A percentile compares a stretch with the other conserved stretches of the same genome.
These are phyloP conservation scores for Cynopterus sphinx DNA, from an alignment of 2,797 vertebrate genomes.

Conservation along the genomic window DNA sequence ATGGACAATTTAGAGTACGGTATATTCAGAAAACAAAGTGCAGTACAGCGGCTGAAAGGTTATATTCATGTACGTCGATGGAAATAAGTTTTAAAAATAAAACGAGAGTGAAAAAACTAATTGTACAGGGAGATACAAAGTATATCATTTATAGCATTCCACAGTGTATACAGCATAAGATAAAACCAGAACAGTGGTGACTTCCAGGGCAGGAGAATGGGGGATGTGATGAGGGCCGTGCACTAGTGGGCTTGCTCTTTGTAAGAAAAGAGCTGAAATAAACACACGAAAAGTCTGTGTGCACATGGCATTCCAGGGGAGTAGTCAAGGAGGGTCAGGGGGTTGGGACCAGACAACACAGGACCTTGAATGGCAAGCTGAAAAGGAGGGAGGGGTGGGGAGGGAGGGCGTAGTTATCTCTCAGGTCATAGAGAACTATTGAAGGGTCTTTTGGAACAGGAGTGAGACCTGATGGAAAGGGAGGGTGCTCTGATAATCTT, in stretches of 20 bases:
- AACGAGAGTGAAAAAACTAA: not conserved
- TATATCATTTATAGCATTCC: not conserved
- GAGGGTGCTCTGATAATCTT: conserved; percentile 17
- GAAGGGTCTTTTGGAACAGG: not conserved
- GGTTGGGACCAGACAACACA: not conserved
- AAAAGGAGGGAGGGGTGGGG: not conserved
- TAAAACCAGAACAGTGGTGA: not conserved
- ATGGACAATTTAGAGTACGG: not conserved
- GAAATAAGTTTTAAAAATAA: not conserved
- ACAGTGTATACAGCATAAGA: not conserved
- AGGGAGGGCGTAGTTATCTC: not conserved
- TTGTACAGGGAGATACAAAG: not conserved
- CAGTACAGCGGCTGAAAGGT: not conserved
- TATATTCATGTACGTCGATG: not conserved
- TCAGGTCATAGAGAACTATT: not conserved
- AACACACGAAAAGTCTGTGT: not conserved
- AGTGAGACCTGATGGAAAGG: not conserved
- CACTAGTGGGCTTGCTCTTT: not conserved
- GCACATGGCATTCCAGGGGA: not conserved
- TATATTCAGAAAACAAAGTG: not conserved
- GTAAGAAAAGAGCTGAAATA: conserved; percentile 14
- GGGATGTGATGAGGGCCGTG: not conserved
- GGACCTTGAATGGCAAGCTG: not conserved
- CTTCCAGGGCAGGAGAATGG: not conserved
- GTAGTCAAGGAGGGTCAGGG: not conserved